Evolutionary conservation across 64 coral and sea anemone genomes (phyloP), one percentile per base, ranked within the genome.

Genomic region (Stylophora pistillata): DNA sequence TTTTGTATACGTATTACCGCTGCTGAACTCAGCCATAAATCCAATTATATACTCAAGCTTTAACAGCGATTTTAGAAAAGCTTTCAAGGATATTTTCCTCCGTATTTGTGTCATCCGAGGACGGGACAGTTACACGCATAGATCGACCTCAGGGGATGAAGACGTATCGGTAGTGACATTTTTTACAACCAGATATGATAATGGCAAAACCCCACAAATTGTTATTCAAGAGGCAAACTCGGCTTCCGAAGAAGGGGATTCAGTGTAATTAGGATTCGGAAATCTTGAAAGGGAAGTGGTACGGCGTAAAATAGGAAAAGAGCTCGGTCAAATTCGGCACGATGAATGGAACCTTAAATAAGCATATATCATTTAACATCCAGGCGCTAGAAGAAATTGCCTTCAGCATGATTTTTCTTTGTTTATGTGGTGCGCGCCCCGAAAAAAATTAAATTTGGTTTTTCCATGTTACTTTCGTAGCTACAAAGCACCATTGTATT

Each of bases 21-120:
- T 96, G 18, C 78, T 96, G 41, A 96, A 96, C 34, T 92, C 89
- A 7, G 95, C 95, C 2, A 70, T 96, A 16, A 96, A 96, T 41
- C 95, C 95, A 10, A 96, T 96, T 14, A 96, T 96, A 20, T 96
- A 96, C 52, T 96, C 95, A 0, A 93, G 95, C 18, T 96, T 96
- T 37, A 96, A 96, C 76, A 87, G 91, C 4, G 91, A 96, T 73
- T 96, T 96, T 64, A 88, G 95, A 17, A 62, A 41, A 13, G 91
- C 95, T 59, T 96, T 96, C 37, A 92, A 89, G 69, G 87, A 96
- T 5, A 96, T 96, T 74, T 86, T 96, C 32, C 74, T 96, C 10
- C 91, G 89, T 56, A 77, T 93, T 34, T 96, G 32, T 64, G 57
- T 61, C 9, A 77, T 73, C 56, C 59, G 28, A 57, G 79, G 74